Evolutionary conservation across 2,113 vertebrate genomes (phyloP), one percentile per base, ranked within the genome.

Genomic region (Globicephala melas): DNA sequence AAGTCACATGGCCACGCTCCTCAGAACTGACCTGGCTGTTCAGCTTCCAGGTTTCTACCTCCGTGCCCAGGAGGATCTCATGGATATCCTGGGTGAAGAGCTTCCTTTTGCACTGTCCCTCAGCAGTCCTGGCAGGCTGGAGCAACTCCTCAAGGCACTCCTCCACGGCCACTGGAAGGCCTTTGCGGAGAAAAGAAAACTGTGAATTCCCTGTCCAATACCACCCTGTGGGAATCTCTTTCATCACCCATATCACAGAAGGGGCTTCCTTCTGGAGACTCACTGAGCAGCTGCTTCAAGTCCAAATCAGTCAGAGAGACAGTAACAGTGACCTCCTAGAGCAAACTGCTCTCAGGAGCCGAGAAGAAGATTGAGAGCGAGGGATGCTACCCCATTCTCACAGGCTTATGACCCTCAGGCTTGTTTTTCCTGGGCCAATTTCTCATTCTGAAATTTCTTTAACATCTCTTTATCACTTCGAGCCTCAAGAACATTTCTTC

Each of bases 371-470:
- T 97, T 1, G 98, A 99, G 9, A 99, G 98, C 41, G 99, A 98
- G 2, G 99, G 98, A 89, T 99, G 0, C 25, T 95, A 47, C 98
- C 98, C 0, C 41, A 60, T 93, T 99, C 98, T 36, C 97, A 93
- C 0, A 97, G 97, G 86, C 1, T 98, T 98, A 20, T 96, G 96
- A 15, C 97, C 97, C 26, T 97, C 74, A 0, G 98, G 96, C 88
- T 87, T 98, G 33, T 97, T 97, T 96, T 98, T 98, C 26, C 97
- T 97, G 96, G 67, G 96, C 98, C 44, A 99, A 98, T 71, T 99
- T 99, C 96, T 99, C 99, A 70, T 98, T 99, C 94, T 99, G 98
- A 91, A 99, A 99, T 92, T 98, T 99, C 71, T 98, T 99, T 96
- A 99, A 95, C 99, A 99, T 99, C 79, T 99, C 99, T 96, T 99